Evolutionary conservation across 2,113 vertebrate species (phyloP).

Genomic region (Struthidea cinerea): DNA sequence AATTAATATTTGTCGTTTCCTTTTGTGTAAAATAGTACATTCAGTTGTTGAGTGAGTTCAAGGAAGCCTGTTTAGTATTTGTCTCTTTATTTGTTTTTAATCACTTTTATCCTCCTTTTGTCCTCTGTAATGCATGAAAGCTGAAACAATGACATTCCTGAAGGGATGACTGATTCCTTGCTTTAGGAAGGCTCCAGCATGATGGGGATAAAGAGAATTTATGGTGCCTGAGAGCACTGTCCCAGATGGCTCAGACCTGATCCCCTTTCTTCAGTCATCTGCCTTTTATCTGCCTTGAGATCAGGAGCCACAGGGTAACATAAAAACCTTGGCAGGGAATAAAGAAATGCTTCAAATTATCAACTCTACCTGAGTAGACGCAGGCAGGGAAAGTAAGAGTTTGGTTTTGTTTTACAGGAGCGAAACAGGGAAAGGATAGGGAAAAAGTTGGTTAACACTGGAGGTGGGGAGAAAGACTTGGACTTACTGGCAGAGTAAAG

Average conservation of each 20-base stretch:
- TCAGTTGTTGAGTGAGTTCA: neutral
- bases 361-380: accelerated
- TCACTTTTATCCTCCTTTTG: neutral
- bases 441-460: accelerated
- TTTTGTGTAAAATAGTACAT: neutral
- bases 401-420: neutral
- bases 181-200: neutral
- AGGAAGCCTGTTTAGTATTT: neutral
- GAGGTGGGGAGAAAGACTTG: neutral
- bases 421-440: neutral
- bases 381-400: neutral
- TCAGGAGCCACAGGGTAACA: neutral
- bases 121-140: neutral
- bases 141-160: neutral
- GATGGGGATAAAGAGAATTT: neutral
- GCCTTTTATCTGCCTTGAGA: neutral
- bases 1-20: neutral
- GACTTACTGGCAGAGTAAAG: neutral
- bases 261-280: neutral
- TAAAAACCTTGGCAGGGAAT: neutral
- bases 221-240: neutral
- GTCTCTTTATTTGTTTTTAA: neutral
- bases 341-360: neutral
- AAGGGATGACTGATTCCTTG: neutral
- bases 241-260: neutral